Evolutionary conservation across 2,797 vertebrate genomes (phyloP).

Genomic region (Paedocypris micromegethes): DNA sequence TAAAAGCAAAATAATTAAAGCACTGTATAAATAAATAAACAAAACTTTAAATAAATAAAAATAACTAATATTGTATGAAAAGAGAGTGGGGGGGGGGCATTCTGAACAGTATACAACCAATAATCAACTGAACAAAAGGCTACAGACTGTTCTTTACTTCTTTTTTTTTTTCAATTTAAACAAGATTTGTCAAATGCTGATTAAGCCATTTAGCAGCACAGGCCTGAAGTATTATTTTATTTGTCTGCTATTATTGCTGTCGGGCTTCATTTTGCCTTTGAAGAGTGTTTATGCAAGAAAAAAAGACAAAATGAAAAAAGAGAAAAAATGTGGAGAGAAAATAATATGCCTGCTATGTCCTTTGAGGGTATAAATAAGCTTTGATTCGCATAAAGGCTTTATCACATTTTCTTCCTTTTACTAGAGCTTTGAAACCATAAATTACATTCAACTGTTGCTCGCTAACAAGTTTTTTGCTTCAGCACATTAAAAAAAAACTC

Average conservation of each 20-base stretch:
- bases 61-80: too few species aligned
- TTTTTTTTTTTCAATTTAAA: conserved; percentile 7
- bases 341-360: conserved; percentile 24
- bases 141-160: background rate
- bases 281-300: conserved; percentile 34
- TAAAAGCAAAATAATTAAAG: too few species aligned
- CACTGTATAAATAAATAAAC: too few species aligned
- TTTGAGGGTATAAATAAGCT: conserved; percentile 36
- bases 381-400: conserved; percentile 40
- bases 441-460: conserved; percentile 30
- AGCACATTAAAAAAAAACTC: conserved; percentile 8
- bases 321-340: conserved; percentile 23
- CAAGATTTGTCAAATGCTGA: conserved; percentile 25
- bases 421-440: conserved; percentile 30
- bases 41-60: too few species aligned
- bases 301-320: conserved; percentile 23
- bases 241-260: conserved; percentile 29
- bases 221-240: conserved; percentile 30
- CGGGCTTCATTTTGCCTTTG: conserved; percentile 35
- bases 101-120: background rate
- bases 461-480: conserved; percentile 18
- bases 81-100: too few species aligned
- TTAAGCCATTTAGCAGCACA: conserved; percentile 19
- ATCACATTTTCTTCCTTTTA: conserved; percentile 35
- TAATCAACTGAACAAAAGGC: conserved; percentile 15